A percentile compares a stretch with the other conserved stretches of the same genome.
Evolutionary conservation across 2,888 invertebrate genomes (phyloP).

Genomic region (Peribatodes rhomboidaria): DNA sequence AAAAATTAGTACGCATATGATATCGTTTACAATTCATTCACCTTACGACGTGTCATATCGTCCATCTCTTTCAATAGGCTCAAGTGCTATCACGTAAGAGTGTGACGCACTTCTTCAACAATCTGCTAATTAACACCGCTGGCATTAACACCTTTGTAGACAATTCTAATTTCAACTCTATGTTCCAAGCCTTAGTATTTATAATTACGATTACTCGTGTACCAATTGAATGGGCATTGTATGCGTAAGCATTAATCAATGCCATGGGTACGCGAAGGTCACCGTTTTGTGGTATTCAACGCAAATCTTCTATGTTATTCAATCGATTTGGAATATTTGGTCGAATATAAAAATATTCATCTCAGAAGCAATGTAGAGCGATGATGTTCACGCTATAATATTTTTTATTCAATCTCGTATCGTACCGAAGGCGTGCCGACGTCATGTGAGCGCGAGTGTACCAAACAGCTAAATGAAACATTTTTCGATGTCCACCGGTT

Average conservation of each 20-base stretch:
- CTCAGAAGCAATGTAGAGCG: conserved; percentile 43
- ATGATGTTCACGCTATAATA: conserved; percentile 32
- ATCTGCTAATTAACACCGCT: conserved; percentile 75
- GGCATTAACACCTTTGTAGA: conserved; percentile 46
- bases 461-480: conserved; percentile 38
- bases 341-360: conserved; percentile 38
- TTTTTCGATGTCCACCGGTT: conserved; percentile 51
- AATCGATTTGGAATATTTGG: conserved; percentile 35
- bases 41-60: conserved; percentile 56
- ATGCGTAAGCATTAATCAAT: conserved; percentile 81
- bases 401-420: conserved; percentile 43
- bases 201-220: conserved; percentile 54
- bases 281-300: conserved; percentile 62
- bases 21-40: conserved; percentile 71
- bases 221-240: conserved; percentile 75
- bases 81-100: conserved; percentile 60
- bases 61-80: conserved; percentile 62
- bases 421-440: conserved; percentile 55
- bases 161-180: conserved; percentile 64
- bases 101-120: conserved; percentile 70
- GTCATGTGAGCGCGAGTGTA: conserved; percentile 56
- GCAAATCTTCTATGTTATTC: conserved; percentile 58
- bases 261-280: conserved; percentile 80
- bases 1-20: conserved; percentile 57
- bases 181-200: conserved; percentile 52